phyloP scores from a whole-genome alignment of 2,797 vertebrate species.

The Karalla daura region DNA sequence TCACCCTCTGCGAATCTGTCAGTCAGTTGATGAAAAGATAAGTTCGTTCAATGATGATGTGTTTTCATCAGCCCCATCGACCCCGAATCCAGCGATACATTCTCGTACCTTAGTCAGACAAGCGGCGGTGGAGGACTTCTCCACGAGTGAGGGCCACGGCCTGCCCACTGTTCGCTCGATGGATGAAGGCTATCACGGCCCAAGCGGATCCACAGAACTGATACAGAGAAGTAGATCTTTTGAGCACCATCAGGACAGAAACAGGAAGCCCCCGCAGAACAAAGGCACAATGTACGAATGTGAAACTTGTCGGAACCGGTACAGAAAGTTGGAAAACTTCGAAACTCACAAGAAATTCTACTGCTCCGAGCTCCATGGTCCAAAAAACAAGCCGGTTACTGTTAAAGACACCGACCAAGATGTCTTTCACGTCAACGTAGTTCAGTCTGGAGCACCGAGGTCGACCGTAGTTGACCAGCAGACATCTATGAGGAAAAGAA shows the following conservation, averaged over 20 bases:
- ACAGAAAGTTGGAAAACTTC: conserved; percentile 97
- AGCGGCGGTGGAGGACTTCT: conserved; percentile 94
- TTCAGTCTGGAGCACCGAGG: conserved; percentile 86
- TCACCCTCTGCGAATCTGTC: conserved; percentile 92
- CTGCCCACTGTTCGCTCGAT: conserved; percentile 86
- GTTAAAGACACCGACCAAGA: conserved; percentile 89
- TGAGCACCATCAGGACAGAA: conserved; percentile 87
- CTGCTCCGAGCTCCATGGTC: conserved; percentile 97
- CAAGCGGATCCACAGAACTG: conserved; percentile 81
- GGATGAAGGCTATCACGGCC: conserved; percentile 89
- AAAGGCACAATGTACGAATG: conserved; percentile 99
- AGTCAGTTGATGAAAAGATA: conserved; percentile 98
- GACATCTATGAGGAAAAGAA: conserved; percentile 92
- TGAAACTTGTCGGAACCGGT: conserved; percentile 97
- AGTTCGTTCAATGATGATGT: conserved; percentile 92
- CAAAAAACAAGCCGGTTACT: conserved; percentile 90
- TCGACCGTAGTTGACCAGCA: conserved; percentile 90
- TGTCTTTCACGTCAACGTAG: conserved; percentile 75
- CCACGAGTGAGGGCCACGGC: conserved; percentile 86
- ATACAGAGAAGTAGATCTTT: conserved; percentile 88
- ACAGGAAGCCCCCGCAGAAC: conserved; percentile 90
- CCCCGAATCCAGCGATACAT: conserved; percentile 89
- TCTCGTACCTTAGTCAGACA: conserved; percentile 94
- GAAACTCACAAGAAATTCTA: conserved; percentile 99
- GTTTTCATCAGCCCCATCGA: conserved; percentile 91